Conservation (phyloP, 2,888 invertebrate genomes). For the Drosophila prolongata region DNA sequence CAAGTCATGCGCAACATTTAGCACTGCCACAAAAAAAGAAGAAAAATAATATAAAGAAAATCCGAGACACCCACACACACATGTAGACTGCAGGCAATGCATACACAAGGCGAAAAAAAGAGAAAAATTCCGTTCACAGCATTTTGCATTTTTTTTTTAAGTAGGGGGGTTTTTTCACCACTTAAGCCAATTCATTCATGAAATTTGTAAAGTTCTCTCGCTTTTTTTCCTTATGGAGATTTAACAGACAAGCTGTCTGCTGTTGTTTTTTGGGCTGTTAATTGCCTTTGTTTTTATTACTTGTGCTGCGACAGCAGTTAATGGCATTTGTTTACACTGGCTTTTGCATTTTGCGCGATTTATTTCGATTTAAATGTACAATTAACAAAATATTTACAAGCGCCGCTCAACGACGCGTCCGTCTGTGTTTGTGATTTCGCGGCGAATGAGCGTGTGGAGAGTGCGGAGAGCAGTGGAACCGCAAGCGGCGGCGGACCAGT, state of each 20-base stretch:
- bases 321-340: constrained; percentile 36
- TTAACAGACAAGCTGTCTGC: constrained; percentile 46
- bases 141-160: constrained; percentile 37
- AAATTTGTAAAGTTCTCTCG: constrained; percentile 39
- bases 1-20: background rate
- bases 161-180: constrained; percentile 38
- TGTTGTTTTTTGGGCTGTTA: background rate
- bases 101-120: constrained; percentile 64
- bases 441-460: constrained; percentile 52
- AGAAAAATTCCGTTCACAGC: constrained; percentile 48
- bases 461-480: constrained; percentile 26
- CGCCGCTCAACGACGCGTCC: constrained; percentile 54
- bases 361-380: constrained; percentile 20
- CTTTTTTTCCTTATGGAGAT: constrained; percentile 55
- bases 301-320: constrained; percentile 26
- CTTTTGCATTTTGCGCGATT: constrained; percentile 21
- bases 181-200: constrained; percentile 68
- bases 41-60: constrained; percentile 18
- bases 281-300: constrained; percentile 37
- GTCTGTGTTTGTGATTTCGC: constrained; percentile 56
- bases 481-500: constrained; percentile 58
- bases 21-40: background rate
- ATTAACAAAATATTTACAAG: constrained; percentile 52
- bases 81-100: constrained; percentile 41
- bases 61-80: constrained; percentile 21